Base-by-base conservation (phyloP, 2,797 vertebrate species). In the Lindbergichthys nudifrons region DNA sequence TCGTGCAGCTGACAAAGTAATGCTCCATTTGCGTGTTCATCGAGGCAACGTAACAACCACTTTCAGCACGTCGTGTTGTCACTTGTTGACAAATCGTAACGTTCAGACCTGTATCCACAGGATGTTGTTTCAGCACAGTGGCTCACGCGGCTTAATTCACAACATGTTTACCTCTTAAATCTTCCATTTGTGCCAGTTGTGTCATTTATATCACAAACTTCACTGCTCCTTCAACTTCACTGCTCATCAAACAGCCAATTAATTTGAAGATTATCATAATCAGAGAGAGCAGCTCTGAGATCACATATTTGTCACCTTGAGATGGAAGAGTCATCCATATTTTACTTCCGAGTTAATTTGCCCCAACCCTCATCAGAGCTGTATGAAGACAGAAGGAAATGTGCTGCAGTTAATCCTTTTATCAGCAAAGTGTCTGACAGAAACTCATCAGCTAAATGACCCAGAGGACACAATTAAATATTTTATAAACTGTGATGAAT, bases 51-150 rank as follows among this genome's bases (percentile, higher is more conserved):
- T 65, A 81, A 76, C 48, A 80, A 73, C 52, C 56, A 13, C 72
- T 70, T 60, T 78, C 47, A 45, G 68, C 50, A 2, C 13, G 63
- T 71, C 71, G 30, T 82, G 86, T 77, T 75, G 70, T 67, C 70
- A 85, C 87, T 64, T 73, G 84, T 77, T 81, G 67, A 86, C 72
- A 80, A 79, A 91, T 84, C 73, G 70, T 46, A 75, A 70, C 4
- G 51, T 81, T 82, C 43, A 65, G 76, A 69, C 61, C 66, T 26
- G 80, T 64, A 65, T 70, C 65, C 42, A 46, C 43, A 64, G 61
- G 66, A 46, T 53, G 74, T 61, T 52, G 62, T 72, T 56, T 50
- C 5, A 56, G 59, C 57, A 42, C 64, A 70, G 53, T 10, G 58
- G 18, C 42, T 73, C 41, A 58, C 4, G 36, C 0, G 12, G 54